These are phyloP conservation scores for Platorchestia sp. DNA, from an alignment of 1,140 invertebrate genomes.

Conservation along the genomic window DNA sequence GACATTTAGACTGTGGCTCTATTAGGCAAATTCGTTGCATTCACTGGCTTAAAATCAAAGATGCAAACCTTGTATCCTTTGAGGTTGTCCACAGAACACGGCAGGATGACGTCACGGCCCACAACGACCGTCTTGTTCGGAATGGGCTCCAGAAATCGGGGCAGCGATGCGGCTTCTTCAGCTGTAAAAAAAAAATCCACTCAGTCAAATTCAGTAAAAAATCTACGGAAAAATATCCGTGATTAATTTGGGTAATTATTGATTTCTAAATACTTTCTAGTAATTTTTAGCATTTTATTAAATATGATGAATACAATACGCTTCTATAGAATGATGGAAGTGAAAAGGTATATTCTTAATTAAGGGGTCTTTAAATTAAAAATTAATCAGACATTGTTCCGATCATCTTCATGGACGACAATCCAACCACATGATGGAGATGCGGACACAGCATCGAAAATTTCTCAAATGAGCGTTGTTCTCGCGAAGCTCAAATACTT, in stretches of 20 bases:
- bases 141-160: slow-evolving; percentile 66
- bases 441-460: too few species aligned
- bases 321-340: background rate
- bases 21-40: too few species aligned
- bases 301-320: background rate
- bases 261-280: background rate
- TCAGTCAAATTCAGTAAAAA: background rate
- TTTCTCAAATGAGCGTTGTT: too few species aligned
- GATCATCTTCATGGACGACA: too few species aligned
- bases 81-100: slow-evolving; percentile 68
- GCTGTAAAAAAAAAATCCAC: background rate
- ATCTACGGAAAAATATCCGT: background rate
- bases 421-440: too few species aligned
- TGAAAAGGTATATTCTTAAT: background rate
- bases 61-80: slow-evolving; percentile 66
- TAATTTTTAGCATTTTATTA: background rate
- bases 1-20: too few species aligned
- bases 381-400: too few species aligned
- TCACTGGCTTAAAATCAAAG: too few species aligned
- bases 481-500: too few species aligned
- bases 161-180: slow-evolving; percentile 43
- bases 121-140: slow-evolving; percentile 68
- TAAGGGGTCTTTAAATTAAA: background rate
- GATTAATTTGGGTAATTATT: background rate
- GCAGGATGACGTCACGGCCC: slow-evolving; percentile 67